phyloP scores from a whole-genome alignment of 1,140 invertebrate genomes.

The Belonocnema kinseyi region DNA sequence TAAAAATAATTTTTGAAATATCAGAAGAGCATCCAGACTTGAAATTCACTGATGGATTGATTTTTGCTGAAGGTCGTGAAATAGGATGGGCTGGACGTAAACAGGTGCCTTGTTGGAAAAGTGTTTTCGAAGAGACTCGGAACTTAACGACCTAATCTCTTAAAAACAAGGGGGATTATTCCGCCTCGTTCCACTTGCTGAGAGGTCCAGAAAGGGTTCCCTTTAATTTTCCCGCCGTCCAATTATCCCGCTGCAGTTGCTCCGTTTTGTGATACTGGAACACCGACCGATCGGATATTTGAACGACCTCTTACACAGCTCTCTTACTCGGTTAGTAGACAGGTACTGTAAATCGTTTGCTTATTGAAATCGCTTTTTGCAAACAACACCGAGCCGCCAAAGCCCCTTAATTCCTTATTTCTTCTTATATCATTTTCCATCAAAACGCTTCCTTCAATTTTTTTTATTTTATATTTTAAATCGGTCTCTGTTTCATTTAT shows the following conservation, averaged over 20 bases:
- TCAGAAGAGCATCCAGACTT: too few relatives aligned
- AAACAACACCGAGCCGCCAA: conserved; percentile 30
- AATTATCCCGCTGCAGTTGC: conserved; percentile 61
- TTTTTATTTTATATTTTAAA: too few relatives aligned
- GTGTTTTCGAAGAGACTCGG: conserved; percentile 42
- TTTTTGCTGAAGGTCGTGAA: background rate
- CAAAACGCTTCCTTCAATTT: background rate
- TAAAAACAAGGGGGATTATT: conserved; percentile 64
- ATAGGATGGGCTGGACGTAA: conserved; percentile 5
- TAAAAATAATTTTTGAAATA: too few relatives aligned
- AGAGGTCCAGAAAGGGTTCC: conserved; percentile 53
- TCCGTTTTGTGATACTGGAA: conserved; percentile 53
- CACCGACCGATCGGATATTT: conserved; percentile 59
- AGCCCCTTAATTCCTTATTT: conserved; percentile 36
- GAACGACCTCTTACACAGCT: conserved; percentile 49
- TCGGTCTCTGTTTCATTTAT: too few relatives aligned
- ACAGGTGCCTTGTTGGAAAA: conserved; percentile 44
- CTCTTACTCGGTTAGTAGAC: conserved; percentile 2
- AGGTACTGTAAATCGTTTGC: conserved; percentile 23
- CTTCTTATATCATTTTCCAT: background rate
- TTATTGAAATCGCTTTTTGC: conserved; percentile 28
- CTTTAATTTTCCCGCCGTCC: conserved; percentile 66
- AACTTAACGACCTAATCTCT: conserved; percentile 60
- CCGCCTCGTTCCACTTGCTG: conserved; percentile 54
- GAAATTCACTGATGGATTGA: background rate